Percentiles rank a stretch among this genome's conserved stretches.
phyloP scores from a whole-genome alignment of 1,140 invertebrate genomes.

The Bacillus rossius region DNA sequence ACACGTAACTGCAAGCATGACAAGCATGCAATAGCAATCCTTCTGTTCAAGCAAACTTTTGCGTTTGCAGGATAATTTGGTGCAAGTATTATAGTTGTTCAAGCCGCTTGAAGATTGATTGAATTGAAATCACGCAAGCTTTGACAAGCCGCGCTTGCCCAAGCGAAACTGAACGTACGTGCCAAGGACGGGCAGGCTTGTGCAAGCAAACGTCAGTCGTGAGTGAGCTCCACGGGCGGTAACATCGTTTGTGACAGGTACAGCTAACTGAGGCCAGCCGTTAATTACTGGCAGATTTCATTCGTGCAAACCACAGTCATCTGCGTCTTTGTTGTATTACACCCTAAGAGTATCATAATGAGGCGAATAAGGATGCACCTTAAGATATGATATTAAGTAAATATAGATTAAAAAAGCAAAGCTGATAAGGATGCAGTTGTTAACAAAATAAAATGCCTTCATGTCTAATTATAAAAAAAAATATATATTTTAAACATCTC shows the following conservation, averaged over 20 bases:
- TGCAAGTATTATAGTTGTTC: neutral
- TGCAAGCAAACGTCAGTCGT: neutral
- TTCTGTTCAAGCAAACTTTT: neutral
- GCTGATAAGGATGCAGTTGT: no score
- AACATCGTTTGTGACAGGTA: neutral
- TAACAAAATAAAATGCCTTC: no score
- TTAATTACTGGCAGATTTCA: neutral
- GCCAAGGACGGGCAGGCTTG: neutral
- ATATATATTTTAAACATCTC: neutral
- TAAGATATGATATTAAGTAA: neutral
- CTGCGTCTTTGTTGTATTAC: neutral
- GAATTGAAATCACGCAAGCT: neutral
- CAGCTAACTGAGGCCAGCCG: neutral
- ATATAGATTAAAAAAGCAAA: neutral
- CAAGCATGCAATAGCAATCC: neutral
- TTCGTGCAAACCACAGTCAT: neutral
- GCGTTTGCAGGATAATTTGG: neutral
- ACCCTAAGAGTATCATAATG: neutral
- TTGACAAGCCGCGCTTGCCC: neutral
- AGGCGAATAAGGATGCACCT: neutral
- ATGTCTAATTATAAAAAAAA: neutral
- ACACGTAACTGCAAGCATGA: neutral
- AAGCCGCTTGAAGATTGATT: slow-evolving; percentile 3
- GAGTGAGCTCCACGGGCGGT: neutral
- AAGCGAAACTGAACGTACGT: neutral